A percentile compares a stretch with the other conserved stretches of the same genome.
Evolutionary conservation across 2,888 invertebrate genomes (phyloP).

Genomic region (Notocelia uddmanniana): DNA sequence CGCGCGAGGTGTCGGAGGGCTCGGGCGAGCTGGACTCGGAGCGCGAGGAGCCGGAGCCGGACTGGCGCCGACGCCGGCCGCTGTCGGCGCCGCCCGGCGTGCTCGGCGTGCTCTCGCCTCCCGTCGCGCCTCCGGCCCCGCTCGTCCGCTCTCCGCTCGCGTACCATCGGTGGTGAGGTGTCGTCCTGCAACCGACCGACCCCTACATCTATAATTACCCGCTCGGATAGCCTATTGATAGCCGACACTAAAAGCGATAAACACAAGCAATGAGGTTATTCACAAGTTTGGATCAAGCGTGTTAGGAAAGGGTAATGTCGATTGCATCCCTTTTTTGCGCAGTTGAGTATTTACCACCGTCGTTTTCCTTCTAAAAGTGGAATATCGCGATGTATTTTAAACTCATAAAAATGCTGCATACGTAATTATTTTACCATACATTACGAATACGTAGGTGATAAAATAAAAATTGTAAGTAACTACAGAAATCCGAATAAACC

Average conservation of each 20-base stretch:
- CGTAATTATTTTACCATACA: not conserved
- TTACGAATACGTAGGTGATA: too few species aligned
- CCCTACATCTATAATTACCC: slow-evolving; percentile 40
- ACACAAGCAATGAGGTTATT: slow-evolving; percentile 25
- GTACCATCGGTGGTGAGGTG: slow-evolving; percentile 79
- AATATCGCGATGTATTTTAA: not conserved
- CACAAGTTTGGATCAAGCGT: slow-evolving; percentile 34
- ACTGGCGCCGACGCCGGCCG: slow-evolving; percentile 81
- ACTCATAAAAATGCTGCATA: not conserved
- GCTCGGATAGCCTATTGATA: slow-evolving; percentile 26
- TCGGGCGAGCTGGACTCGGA: slow-evolving; percentile 86
- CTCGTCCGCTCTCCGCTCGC: slow-evolving; percentile 66
- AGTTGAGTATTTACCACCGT: too few species aligned
- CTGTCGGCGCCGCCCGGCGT: slow-evolving; percentile 79
- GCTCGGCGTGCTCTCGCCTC: slow-evolving; percentile 74
- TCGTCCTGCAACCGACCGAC: slow-evolving; percentile 60
- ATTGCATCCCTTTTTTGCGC: not conserved
- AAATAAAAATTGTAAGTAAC: not conserved
- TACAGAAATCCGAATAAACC: not conserved
- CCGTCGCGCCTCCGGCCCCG: slow-evolving; percentile 60
- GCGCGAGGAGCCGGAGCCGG: slow-evolving; percentile 83
- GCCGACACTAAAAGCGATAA: slow-evolving; percentile 38
- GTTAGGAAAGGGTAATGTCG: slow-evolving; percentile 26
- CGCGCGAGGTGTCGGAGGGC: slow-evolving; percentile 85
- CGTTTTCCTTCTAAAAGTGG: not conserved